A percentile compares a stretch with the other conserved stretches of the same genome.
Evolutionary conservation across 2,797 vertebrate species (phyloP).

Genomic region (Eulemur mongoz): DNA sequence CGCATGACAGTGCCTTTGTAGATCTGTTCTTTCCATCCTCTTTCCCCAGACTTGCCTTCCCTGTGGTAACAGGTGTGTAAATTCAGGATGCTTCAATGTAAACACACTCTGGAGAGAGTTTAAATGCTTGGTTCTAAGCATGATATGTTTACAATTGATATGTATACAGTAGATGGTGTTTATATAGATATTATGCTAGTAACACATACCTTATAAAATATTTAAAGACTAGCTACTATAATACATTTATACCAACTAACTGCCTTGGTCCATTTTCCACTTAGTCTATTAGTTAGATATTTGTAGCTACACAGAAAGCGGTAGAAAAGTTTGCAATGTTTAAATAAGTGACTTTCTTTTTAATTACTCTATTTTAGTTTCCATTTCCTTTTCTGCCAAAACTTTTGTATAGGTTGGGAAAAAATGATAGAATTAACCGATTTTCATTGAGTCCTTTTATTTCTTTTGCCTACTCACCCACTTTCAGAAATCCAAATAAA

Average conservation of each 20-base stretch:
- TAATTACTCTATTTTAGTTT: background rate
- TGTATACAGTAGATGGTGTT: background rate
- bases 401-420: background rate
- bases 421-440: background rate
- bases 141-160: background rate
- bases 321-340: background rate
- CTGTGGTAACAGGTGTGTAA: background rate
- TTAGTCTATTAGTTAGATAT: background rate
- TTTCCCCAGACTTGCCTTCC: background rate
- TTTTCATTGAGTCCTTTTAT: conserved; percentile 22
- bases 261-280: background rate
- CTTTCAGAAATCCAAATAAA: conserved; percentile 32
- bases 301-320: background rate
- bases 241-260: background rate
- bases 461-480: background rate
- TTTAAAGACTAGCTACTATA: background rate
- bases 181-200: background rate
- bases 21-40: background rate
- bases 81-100: background rate
- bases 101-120: background rate
- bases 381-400: background rate
- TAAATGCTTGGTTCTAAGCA: background rate
- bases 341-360: background rate
- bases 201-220: background rate
- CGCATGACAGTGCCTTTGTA: background rate